Conservation (phyloP, 2,888 invertebrate species). For the Noctua pronuba region DNA sequence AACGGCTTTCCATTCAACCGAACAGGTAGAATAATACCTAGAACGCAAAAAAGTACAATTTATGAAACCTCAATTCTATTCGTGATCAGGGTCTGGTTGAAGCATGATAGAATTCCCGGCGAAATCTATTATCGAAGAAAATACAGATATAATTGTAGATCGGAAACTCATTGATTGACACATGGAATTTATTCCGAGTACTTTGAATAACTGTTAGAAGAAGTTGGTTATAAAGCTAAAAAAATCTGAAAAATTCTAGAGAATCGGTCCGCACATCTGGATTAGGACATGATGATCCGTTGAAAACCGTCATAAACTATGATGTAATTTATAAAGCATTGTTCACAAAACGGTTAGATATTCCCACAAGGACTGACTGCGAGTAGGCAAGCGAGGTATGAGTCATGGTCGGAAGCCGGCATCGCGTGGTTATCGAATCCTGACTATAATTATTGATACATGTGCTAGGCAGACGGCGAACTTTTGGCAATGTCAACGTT, state of each 20-base stretch:
- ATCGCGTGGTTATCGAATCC: conserved; percentile 55
- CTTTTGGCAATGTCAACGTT: conserved; percentile 44
- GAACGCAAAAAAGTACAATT: conserved; percentile 22
- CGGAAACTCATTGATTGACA: conserved; percentile 3
- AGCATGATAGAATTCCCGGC: not conserved
- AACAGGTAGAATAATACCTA: conserved; percentile 44
- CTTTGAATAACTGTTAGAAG: not conserved
- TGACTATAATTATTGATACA: conserved; percentile 56
- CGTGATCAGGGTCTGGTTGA: not conserved
- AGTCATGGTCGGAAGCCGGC: conserved; percentile 66
- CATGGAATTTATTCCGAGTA: not conserved
- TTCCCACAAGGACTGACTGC: conserved; percentile 62
- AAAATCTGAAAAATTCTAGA: not conserved
- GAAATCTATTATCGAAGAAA: not conserved
- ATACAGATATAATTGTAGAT: not conserved
- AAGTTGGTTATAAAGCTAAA: not conserved
- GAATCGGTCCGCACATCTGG: conserved; percentile 28
- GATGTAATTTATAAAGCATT: conserved; percentile 55
- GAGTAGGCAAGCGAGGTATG: conserved; percentile 47
- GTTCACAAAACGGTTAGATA: conserved; percentile 53
- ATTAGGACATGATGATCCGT: conserved; percentile 17
- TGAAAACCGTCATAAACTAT: conserved; percentile 46
- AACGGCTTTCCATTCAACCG: conserved; percentile 59
- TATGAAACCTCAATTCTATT: conserved; percentile 7
- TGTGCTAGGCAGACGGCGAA: conserved; percentile 38